A percentile compares a stretch with the other conserved stretches of the same genome.
Conservation (phyloP, 1,140 invertebrate species). For the Drosophila varians region DNA sequence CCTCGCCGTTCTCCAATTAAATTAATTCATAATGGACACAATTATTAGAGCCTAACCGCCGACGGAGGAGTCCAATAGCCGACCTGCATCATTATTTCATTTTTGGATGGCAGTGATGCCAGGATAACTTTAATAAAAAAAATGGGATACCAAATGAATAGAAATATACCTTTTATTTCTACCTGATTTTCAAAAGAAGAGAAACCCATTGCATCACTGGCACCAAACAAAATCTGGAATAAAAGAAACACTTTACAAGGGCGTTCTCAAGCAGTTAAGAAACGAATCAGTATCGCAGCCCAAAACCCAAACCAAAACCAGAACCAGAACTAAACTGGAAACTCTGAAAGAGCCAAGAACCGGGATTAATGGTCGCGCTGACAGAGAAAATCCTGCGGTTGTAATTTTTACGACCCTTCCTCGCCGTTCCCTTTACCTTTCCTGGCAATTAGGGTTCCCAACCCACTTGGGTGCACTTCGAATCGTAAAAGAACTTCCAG, state of each 20-base stretch:
- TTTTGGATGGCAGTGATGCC: conserved; percentile 29
- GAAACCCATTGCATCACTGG: conserved; percentile 18
- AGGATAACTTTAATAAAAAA: conserved; percentile 1
- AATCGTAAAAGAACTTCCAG: conserved; percentile 68
- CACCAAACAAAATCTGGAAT: conserved; percentile 21
- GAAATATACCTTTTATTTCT: background rate
- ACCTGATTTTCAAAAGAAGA: background rate
- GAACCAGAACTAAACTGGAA: conserved; percentile 24
- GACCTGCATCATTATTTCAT: conserved; percentile 19
- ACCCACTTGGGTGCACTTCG: conserved; percentile 31
- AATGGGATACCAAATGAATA: background rate
- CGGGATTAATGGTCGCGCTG: conserved; percentile 72
- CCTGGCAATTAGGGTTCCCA: conserved; percentile 67
- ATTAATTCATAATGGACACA: conserved; percentile 79
- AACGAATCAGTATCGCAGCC: conserved; percentile 14
- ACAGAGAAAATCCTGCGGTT: conserved; percentile 79
- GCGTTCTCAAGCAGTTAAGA: conserved; percentile 66
- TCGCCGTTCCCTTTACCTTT: conserved; percentile 11
- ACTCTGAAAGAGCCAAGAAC: conserved; percentile 1
- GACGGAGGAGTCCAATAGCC: conserved; percentile 19
- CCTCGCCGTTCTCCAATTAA: conserved; percentile 60
- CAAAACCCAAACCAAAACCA: conserved; percentile 16
- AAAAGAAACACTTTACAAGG: conserved; percentile 53
- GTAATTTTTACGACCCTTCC: conserved; percentile 70
- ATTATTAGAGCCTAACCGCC: conserved; percentile 70